These are phyloP conservation scores for Saxidomus purpurata DNA, from an alignment of 1,140 invertebrate genomes.

Conservation along the genomic window DNA sequence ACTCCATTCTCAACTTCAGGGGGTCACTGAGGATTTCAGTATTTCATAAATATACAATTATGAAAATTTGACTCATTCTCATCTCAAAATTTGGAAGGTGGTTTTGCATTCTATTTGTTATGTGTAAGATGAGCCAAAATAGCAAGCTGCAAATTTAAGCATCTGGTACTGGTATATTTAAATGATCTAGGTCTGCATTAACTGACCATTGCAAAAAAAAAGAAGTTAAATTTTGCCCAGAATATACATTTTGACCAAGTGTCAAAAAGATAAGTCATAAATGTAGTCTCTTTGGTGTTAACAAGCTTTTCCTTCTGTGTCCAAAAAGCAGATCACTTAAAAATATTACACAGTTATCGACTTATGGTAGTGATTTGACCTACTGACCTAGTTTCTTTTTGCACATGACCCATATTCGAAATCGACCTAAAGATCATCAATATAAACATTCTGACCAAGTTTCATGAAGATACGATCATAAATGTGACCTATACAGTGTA, in stretches of 20 bases:
- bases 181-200: conserved; percentile 50
- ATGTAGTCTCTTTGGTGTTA: too few species aligned
- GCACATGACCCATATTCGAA: too few species aligned
- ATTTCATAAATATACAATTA: conserved; percentile 47
- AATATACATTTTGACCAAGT: too few species aligned
- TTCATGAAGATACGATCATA: too few species aligned
- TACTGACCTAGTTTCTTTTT: too few species aligned
- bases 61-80: conserved; percentile 44
- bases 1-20: conserved; percentile 50
- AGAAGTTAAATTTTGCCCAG: conserved; percentile 46
- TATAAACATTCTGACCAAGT: too few species aligned
- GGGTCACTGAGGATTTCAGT: conserved; percentile 46
- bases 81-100: conserved; percentile 42
- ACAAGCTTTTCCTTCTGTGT: too few species aligned
- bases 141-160: conserved; percentile 41
- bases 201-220: conserved; percentile 45
- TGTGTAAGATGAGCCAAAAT: conserved; percentile 40
- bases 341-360: conserved; percentile 51
- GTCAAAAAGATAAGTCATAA: too few species aligned
- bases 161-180: conserved; percentile 48
- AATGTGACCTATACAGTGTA: too few species aligned
- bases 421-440: too few species aligned
- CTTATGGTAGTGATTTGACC: conserved; percentile 17
- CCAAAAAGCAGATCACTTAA: conserved; percentile 50
- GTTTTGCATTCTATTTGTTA: conserved; percentile 44